Evolutionary conservation across 2,113 vertebrate species (phyloP).

Genomic region (Osmerus mordax): DNA sequence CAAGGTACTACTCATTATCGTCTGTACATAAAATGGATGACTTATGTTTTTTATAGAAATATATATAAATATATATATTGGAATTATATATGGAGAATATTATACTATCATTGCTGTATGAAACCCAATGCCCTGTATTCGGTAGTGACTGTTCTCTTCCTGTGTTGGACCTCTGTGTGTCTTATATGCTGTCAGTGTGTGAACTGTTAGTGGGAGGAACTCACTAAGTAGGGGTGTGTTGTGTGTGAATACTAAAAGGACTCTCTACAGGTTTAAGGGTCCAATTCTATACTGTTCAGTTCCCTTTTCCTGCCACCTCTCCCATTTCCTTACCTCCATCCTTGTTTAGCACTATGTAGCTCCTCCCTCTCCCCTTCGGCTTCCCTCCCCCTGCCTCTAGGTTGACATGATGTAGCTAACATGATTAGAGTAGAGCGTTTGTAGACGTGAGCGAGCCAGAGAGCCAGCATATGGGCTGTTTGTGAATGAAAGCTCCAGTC

Average conservation of each 20-base stretch:
- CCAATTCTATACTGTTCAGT: slow-evolving; percentile 56
- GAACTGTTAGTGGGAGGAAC: slow-evolving; percentile 51
- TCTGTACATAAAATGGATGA: slow-evolving; percentile 78
- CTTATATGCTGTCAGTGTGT: slow-evolving; percentile 64
- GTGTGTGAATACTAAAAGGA: slow-evolving; percentile 45
- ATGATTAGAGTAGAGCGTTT: slow-evolving; percentile 57
- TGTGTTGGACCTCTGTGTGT: slow-evolving; percentile 65
- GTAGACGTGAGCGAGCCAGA: neutral
- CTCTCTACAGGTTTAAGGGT: slow-evolving; percentile 69
- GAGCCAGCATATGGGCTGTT: neutral
- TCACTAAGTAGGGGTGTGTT: slow-evolving; percentile 51
- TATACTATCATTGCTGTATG: slow-evolving; percentile 74
- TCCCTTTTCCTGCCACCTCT: slow-evolving; percentile 42
- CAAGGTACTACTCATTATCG: slow-evolving; percentile 77
- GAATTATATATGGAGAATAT: slow-evolving; percentile 76
- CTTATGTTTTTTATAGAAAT: slow-evolving; percentile 78
- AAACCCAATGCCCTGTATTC: slow-evolving; percentile 73
- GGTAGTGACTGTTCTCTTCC: slow-evolving; percentile 74
- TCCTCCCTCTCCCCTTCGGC: slow-evolving; percentile 49
- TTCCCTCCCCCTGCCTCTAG: slow-evolving; percentile 42
- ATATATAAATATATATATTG: slow-evolving; percentile 68
- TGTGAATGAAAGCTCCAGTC: slow-evolving; percentile 6
- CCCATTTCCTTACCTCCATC: slow-evolving; percentile 15
- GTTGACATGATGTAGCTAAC: slow-evolving; percentile 66
- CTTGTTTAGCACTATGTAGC: slow-evolving; percentile 64